A percentile compares a stretch with the other conserved stretches of the same genome.
These are phyloP conservation scores for Stegana nigrithorax DNA, from an alignment of 2,888 invertebrate species.

Conservation along the genomic window DNA sequence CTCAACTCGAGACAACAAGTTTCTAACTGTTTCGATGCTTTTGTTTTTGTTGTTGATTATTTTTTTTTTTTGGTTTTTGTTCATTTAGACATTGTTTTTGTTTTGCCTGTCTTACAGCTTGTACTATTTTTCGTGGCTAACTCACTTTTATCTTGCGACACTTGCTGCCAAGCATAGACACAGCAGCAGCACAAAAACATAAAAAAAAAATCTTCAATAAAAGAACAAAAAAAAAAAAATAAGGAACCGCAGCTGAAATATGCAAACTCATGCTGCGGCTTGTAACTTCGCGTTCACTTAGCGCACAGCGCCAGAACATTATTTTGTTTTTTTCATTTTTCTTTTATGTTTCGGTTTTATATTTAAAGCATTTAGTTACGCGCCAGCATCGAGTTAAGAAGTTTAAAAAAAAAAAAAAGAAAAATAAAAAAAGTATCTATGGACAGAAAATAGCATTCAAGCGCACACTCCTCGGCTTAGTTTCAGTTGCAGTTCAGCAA, in stretches of 20 bases:
- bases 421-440: not conserved
- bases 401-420: not conserved
- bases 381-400: not conserved
- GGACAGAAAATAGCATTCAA: conserved; percentile 8
- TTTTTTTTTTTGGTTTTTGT: not conserved
- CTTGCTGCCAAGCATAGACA: not conserved
- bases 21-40: conserved; percentile 4
- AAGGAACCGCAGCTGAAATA: conserved; percentile 9
- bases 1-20: conserved; percentile 11
- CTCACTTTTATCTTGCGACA: conserved; percentile 16
- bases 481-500: too few relatives aligned
- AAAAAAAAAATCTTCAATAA: not conserved
- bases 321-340: not conserved
- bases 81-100: not conserved
- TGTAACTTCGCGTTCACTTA: not conserved
- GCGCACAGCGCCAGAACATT: not conserved
- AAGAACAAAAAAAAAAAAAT: not conserved
- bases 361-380: not conserved
- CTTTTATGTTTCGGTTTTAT: not conserved
- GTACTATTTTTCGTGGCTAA: conserved; percentile 5
- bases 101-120: not conserved
- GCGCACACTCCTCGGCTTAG: too few relatives aligned
- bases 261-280: conserved; percentile 5
- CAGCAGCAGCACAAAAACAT: too few relatives aligned
- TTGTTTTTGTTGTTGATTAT: not conserved